phyloP scores from a whole-genome alignment of 2,113 vertebrate genomes.

The Dicentrarchus labrax region DNA sequence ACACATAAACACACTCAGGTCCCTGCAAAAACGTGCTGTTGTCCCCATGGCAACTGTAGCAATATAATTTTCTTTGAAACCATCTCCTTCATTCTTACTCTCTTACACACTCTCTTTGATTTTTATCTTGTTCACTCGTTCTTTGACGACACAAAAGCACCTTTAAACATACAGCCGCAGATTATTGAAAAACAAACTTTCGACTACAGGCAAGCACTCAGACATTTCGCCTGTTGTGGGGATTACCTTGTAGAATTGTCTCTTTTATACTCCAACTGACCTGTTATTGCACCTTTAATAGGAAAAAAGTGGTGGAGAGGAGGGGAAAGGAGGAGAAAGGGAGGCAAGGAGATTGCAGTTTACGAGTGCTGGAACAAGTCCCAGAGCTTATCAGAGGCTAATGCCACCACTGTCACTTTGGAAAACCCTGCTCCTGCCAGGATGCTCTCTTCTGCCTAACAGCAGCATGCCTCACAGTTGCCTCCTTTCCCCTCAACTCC shows the following conservation, averaged over 20 bases:
- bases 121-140: slow-evolving; percentile 16
- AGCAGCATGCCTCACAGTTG: slow-evolving; percentile 63
- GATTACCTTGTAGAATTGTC: not conserved
- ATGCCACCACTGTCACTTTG: slow-evolving; percentile 50
- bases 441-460: slow-evolving; percentile 74
- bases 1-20: slow-evolving; percentile 23
- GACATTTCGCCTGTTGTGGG: not conserved
- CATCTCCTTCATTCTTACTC: slow-evolving; percentile 26
- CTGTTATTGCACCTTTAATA: slow-evolving; percentile 15
- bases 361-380: slow-evolving; percentile 54
- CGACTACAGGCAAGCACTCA: not conserved
- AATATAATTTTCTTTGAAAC: slow-evolving; percentile 38
- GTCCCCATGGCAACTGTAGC: slow-evolving; percentile 79
- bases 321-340: not conserved
- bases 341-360: slow-evolving; percentile 33
- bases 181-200: slow-evolving; percentile 17
- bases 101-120: slow-evolving; percentile 18
- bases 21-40: slow-evolving; percentile 29
- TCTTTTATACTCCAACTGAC: not conserved
- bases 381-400: slow-evolving; percentile 64
- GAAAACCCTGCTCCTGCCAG: slow-evolving; percentile 67
- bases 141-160: slow-evolving; percentile 24
- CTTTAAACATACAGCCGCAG: slow-evolving; percentile 10
- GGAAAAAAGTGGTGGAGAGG: slow-evolving; percentile 14
- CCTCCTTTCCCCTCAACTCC: slow-evolving; percentile 43